These are phyloP conservation scores for Rhopalosiphum padi DNA, from an alignment of 1,140 invertebrate genomes.

Conservation along the genomic window DNA sequence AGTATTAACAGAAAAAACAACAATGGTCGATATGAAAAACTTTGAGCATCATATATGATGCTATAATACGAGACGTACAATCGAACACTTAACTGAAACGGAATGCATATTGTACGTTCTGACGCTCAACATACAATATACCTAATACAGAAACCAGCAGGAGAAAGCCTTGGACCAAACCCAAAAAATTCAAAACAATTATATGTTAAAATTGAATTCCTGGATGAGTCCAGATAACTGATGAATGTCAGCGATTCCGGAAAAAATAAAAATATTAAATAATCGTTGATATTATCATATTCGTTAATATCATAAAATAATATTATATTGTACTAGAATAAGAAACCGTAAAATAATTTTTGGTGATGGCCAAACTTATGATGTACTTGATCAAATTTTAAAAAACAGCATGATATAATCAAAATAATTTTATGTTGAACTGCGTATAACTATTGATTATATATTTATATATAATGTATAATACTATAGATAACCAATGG, in stretches of 20 bases:
- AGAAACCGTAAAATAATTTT: background rate
- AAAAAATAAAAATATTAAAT: background rate
- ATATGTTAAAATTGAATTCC: background rate
- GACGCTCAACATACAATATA: background rate
- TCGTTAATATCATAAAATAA: background rate
- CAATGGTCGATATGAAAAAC: background rate
- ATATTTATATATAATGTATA: too few species aligned
- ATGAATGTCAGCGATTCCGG: background rate
- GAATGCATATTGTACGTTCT: background rate
- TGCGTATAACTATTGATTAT: too few species aligned
- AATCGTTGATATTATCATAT: background rate
- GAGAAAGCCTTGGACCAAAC: background rate
- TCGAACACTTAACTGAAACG: conserved; percentile 7
- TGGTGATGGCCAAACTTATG: background rate
- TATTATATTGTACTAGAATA: background rate
- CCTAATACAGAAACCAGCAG: background rate
- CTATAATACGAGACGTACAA: background rate
- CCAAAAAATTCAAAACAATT: conserved; percentile 7
- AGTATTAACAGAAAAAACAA: background rate
- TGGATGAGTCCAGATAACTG: background rate
- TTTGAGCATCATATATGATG: background rate
- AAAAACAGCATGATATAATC: background rate
- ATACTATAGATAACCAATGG: too few species aligned
- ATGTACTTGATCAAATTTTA: background rate
- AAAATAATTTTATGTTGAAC: background rate